phyloP scores from a whole-genome alignment of 2,797 vertebrate genomes.

The Florisuga fusca region DNA sequence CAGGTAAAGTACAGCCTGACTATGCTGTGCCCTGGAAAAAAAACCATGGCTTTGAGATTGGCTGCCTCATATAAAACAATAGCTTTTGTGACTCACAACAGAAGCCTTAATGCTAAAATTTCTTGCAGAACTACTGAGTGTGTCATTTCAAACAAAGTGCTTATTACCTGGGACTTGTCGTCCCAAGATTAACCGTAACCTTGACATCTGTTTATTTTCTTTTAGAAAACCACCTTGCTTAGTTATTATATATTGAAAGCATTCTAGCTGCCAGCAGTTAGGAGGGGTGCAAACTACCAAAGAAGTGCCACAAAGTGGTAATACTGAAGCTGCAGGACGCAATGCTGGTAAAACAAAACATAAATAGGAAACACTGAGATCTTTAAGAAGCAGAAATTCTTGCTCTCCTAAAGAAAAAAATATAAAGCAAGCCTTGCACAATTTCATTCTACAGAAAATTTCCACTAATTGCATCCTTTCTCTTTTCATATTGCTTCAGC shows the following conservation, averaged over 20 bases:
- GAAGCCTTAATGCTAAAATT: background rate
- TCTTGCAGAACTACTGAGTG: background rate
- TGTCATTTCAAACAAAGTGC: background rate
- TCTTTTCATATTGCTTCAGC: background rate
- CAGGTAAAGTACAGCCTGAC: background rate
- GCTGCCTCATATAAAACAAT: background rate
- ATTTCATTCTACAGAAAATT: background rate
- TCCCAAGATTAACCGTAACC: background rate
- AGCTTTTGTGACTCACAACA: conserved; percentile 5
- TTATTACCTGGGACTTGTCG: conserved; percentile 32
- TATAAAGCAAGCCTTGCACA: background rate
- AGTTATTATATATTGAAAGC: conserved; percentile 29
- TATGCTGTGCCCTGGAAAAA: background rate
- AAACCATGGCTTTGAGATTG: background rate
- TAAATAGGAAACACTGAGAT: background rate
- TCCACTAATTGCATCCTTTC: background rate
- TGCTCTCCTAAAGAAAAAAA: background rate
- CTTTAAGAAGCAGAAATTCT: background rate
- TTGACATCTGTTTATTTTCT: conserved; percentile 63
- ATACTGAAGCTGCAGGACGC: background rate
- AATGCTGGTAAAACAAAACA: background rate
- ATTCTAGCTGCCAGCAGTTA: background rate
- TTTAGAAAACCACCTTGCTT: conserved; percentile 17
- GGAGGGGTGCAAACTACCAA: background rate
- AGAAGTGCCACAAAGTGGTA: background rate